Conservation (phyloP, 2,797 vertebrate species). For the Notamacropus eugenii region DNA sequence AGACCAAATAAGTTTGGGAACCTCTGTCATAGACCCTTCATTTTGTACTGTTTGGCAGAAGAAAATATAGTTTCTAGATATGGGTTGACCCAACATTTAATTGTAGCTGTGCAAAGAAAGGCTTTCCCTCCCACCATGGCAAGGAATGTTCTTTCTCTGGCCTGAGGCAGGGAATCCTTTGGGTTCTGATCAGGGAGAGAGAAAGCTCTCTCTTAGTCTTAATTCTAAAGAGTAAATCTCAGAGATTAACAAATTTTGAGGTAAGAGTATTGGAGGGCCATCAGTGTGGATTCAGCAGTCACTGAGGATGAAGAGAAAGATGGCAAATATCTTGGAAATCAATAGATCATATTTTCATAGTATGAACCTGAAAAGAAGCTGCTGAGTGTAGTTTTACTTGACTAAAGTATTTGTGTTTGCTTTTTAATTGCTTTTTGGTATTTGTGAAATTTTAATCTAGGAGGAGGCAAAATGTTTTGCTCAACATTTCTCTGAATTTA, state of each 20-base stretch:
- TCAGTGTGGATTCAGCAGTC: neutral
- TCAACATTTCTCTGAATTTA: neutral
- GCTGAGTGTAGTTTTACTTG: neutral
- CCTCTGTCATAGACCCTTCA: neutral
- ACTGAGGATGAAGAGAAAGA: neutral
- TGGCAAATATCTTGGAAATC: neutral
- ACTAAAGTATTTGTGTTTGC: neutral
- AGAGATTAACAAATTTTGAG: neutral
- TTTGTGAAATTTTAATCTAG: neutral
- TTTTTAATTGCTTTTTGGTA: neutral
- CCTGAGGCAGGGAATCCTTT: neutral
- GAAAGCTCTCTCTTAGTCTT: neutral
- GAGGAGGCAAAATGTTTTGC: neutral
- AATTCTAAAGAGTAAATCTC: neutral
- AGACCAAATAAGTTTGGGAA: too few species aligned
- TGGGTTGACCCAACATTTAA: too few species aligned
- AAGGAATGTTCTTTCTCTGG: neutral
- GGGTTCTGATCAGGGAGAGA: neutral
- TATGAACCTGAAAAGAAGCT: neutral
- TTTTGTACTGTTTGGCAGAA: neutral
- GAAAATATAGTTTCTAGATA: neutral
- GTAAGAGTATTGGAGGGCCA: neutral
- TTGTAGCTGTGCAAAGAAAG: neutral
- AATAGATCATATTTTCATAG: neutral
- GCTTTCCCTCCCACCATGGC: neutral